Conservation (phyloP, 2,888 invertebrate genomes). For the Hemicrepidius hirtus region DNA sequence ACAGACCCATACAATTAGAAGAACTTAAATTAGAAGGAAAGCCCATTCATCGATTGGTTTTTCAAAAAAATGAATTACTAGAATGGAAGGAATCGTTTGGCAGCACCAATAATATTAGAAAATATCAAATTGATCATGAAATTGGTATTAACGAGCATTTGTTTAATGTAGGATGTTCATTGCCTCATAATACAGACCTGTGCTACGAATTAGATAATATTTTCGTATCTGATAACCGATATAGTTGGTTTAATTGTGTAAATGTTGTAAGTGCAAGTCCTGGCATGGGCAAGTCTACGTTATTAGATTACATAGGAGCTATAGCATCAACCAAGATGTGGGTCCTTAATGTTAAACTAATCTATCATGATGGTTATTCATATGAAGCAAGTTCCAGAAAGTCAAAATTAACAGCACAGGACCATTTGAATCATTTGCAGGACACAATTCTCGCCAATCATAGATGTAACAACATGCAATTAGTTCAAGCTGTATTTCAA, state of each 20-base stretch:
- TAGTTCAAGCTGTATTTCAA: not conserved
- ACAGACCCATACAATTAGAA: not conserved
- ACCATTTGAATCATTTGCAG: not conserved
- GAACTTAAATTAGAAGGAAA: not conserved
- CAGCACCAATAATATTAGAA: not conserved
- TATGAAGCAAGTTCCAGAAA: not conserved
- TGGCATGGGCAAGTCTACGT: slow-evolving; percentile 24
- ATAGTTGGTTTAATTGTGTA: too few relatives aligned
- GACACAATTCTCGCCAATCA: not conserved
- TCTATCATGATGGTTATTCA: not conserved
- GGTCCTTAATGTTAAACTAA: slow-evolving; percentile 24
- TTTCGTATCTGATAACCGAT: too few relatives aligned
- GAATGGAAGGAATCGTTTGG: slow-evolving; percentile 18
- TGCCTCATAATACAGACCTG: too few relatives aligned
- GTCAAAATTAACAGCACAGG: not conserved
- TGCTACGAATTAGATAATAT: not conserved
- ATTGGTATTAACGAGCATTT: too few relatives aligned
- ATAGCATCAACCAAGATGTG: not conserved
- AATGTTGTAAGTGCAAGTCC: slow-evolving; percentile 8
- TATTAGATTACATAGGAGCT: not conserved
- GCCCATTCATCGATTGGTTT: slow-evolving; percentile 1
- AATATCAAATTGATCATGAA: too few relatives aligned
- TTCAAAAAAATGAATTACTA: not conserved
- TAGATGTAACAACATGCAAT: not conserved
- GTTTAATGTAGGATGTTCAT: too few relatives aligned